Evolutionary conservation across 2,797 vertebrate genomes (phyloP).

Genomic region (Fistularia tabacaria): DNA sequence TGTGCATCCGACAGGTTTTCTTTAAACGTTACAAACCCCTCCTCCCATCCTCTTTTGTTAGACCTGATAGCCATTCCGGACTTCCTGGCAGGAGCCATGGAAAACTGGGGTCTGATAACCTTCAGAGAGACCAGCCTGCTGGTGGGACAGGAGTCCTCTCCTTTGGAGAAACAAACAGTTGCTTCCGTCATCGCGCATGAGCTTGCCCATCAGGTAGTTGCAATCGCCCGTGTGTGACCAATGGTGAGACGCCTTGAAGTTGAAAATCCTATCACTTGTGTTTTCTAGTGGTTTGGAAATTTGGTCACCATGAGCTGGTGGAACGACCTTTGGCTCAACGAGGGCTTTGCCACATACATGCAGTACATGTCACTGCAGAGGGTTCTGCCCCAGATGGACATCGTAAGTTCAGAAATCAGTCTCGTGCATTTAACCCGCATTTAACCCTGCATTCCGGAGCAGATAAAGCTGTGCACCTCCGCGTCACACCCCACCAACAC

Average conservation of each 20-base stretch:
- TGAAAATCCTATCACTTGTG: conserved; percentile 21
- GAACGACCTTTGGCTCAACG: conserved; percentile 96
- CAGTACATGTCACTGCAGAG: conserved; percentile 83
- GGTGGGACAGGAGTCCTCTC: conserved; percentile 79
- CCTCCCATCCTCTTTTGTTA: conserved; percentile 43
- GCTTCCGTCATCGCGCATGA: conserved; percentile 90
- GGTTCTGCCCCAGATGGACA: conserved; percentile 76
- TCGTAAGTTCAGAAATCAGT: conserved; percentile 71
- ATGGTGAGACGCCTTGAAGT: background rate
- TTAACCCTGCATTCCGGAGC: background rate
- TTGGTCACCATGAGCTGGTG: conserved; percentile 98
- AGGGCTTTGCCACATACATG: conserved; percentile 97
- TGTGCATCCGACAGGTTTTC: background rate
- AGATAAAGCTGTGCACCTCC: background rate
- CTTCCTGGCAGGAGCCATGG: conserved; percentile 93
- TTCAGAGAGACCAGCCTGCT: conserved; percentile 87
- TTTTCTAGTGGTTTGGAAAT: conserved; percentile 93
- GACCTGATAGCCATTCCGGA: conserved; percentile 95
- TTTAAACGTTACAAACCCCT: background rate
- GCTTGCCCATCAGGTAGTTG: conserved; percentile 91
- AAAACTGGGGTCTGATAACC: conserved; percentile 96
- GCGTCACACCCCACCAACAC: background rate
- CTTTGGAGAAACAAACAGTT: conserved; percentile 83
- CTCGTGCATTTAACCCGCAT: background rate
- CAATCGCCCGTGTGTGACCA: conserved; percentile 6